Evolutionary conservation across 92 coral and sea anemone species (phyloP).

Genomic region (Porites rus): DNA sequence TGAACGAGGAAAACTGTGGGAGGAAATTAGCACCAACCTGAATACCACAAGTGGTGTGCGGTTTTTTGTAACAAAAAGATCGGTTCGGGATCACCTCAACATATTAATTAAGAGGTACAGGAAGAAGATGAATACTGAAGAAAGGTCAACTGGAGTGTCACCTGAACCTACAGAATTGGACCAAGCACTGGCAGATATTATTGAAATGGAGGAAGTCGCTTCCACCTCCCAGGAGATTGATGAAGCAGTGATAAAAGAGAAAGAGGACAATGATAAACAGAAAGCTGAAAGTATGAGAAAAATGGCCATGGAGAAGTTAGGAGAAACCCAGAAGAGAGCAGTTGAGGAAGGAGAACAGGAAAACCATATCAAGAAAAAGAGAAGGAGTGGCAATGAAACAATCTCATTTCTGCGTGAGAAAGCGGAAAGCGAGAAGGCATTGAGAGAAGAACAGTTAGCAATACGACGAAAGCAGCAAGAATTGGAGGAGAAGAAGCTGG

Average conservation of each 20-base stretch:
- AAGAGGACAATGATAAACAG: background rate
- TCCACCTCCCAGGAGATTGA: conserved; percentile 16
- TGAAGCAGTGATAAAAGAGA: conserved; percentile 11
- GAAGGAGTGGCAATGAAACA: conserved; percentile 3
- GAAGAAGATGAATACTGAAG: conserved; percentile 51
- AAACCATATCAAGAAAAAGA: background rate
- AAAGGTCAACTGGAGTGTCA: conserved; percentile 44
- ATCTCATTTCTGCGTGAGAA: conserved; percentile 24
- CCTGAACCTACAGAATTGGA: conserved; percentile 33
- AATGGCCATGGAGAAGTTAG: conserved; percentile 56
- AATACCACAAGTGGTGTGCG: background rate
- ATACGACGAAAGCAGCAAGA: conserved; percentile 42
- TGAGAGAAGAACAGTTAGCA: background rate
- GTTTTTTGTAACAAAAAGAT: conserved; percentile 8
- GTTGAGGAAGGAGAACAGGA: conserved; percentile 36
- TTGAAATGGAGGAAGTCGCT: conserved; percentile 49
- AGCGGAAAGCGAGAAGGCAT: conserved; percentile 7
- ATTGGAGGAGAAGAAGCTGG: conserved; percentile 54
- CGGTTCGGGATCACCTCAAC: conserved; percentile 25
- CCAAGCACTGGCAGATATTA: conserved; percentile 43
- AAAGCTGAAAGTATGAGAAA: conserved; percentile 36
- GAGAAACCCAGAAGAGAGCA: conserved; percentile 59
- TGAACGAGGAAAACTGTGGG: no score
- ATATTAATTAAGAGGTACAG: conserved; percentile 46
- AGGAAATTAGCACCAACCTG: no score